Base-by-base conservation (phyloP, 64 coral and sea anemone genomes). In the Actinia equina region DNA sequence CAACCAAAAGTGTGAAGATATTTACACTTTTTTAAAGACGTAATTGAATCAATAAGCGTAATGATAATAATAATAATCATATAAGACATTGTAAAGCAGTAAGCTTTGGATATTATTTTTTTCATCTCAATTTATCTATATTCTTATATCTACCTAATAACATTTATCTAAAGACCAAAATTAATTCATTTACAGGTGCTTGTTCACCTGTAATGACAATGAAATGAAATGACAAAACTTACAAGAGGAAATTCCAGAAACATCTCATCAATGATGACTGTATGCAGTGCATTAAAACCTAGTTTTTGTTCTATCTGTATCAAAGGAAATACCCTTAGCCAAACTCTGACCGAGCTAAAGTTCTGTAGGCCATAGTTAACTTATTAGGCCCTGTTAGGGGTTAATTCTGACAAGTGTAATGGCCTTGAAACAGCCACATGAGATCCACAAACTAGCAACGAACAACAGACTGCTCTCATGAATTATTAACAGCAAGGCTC, bases 101-200 rank as follows among this genome's bases (percentile, higher is more conserved):
- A 65, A 65, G 19, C 62, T 65, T 57, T 19, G 62, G 18, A 23
- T 19, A 22, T 65, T 37, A 37, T 0, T 37, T 41, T 27, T 74
- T 69, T 74, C 23, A 74, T 74, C 65, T 71, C 26, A 16, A 42
- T 74, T 41, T 6, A 74, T 74, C 69, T 74, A 74, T 74, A 27
- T 74, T 74, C 22, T 65, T 74, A 41, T 74, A 74, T 74, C 69
- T 74, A 74, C 69, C 69, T 74, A 74, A 74, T 74, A 74, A 74
- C 69, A 41, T 74, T 57, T 2, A 23, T 65, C n/a, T 30, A 74
- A 9, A 15, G n/a, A 41, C 7, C 12, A 16, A 30, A 74, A 30
- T 74, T 6, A 74, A 14, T 74, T 74, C 25, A 26, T 71, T 74
- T 42, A 74, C n/a, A 74, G 41, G 69, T 41, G 69, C 27, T 74